A percentile compares a stretch with the other conserved stretches of the same genome.
Evolutionary conservation across 1,140 invertebrate species (phyloP).

Genomic region (Penaeus vannamei): DNA sequence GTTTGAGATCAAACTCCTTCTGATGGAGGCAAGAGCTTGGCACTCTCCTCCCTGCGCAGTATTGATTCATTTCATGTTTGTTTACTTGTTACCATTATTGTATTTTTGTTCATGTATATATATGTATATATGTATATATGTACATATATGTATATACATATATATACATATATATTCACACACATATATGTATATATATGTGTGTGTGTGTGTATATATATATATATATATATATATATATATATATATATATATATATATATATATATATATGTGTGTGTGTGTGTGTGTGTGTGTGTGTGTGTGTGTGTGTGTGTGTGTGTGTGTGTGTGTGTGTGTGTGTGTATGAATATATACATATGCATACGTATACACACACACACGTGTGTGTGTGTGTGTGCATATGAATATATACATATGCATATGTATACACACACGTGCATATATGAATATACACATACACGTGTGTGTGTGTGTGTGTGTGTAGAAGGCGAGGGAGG

Average conservation of each 20-base stretch:
- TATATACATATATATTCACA: neutral
- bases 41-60: too few relatives aligned
- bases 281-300: neutral
- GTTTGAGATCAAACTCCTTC: too few relatives aligned
- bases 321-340: neutral
- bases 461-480: neutral
- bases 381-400: too few relatives aligned
- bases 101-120: too few relatives aligned
- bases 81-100: too few relatives aligned
- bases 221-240: conserved; percentile 12
- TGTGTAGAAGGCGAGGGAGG: neutral
- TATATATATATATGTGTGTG: neutral
- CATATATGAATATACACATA: neutral
- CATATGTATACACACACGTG: neutral
- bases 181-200: conserved; percentile 33
- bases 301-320: neutral
- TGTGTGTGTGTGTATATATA: conserved; percentile 12
- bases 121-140: too few relatives aligned
- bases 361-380: neutral
- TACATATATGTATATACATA: too few relatives aligned
- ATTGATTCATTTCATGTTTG: too few relatives aligned
- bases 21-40: too few relatives aligned
- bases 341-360: neutral
- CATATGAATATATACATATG: neutral
- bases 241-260: conserved; percentile 1